These are phyloP conservation scores for Eristalinus sepulchralis DNA, from an alignment of 2,888 invertebrate species.

Conservation along the genomic window DNA sequence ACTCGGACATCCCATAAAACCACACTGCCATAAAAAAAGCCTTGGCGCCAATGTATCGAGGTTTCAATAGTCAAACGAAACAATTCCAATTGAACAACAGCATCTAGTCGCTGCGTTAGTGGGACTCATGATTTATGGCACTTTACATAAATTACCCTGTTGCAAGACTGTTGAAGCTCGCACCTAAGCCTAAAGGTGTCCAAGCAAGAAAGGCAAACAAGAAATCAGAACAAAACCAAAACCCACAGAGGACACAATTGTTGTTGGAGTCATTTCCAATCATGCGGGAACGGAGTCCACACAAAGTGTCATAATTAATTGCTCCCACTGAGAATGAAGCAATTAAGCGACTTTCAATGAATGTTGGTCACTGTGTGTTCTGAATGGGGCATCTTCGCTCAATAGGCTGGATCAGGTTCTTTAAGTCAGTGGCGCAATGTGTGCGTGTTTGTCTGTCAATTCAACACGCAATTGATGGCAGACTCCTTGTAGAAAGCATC, in stretches of 20 bases:
- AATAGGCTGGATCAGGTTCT: slow-evolving; percentile 35
- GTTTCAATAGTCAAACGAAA: slow-evolving; percentile 31
- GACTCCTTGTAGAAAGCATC: slow-evolving; percentile 1
- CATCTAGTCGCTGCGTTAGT: neutral
- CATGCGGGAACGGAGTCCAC: neutral
- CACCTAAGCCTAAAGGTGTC: slow-evolving; percentile 21
- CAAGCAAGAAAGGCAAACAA: slow-evolving; percentile 24
- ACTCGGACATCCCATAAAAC: slow-evolving; percentile 6
- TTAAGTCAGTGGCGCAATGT: slow-evolving; percentile 18
- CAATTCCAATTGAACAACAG: slow-evolving; percentile 17
- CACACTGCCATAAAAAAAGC: slow-evolving; percentile 7
- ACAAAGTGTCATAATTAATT: slow-evolving; percentile 58
- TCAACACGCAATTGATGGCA: slow-evolving; percentile 44
- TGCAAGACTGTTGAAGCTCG: neutral
- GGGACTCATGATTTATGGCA: slow-evolving; percentile 39
- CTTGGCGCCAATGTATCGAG: slow-evolving; percentile 39
- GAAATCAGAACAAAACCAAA: slow-evolving; percentile 52
- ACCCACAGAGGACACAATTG: slow-evolving; percentile 10
- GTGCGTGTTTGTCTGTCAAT: slow-evolving; percentile 25
- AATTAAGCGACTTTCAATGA: slow-evolving; percentile 46
- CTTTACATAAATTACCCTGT: slow-evolving; percentile 52
- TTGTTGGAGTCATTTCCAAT: neutral
- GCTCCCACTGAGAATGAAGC: slow-evolving; percentile 45
- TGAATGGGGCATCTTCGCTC: slow-evolving; percentile 29
- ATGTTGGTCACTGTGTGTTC: slow-evolving; percentile 34